Percentiles rank a stretch among this genome's conserved stretches.
Evolutionary conservation across 2,888 invertebrate genomes (phyloP).

Genomic region (Acanthosepion pharaonis): DNA sequence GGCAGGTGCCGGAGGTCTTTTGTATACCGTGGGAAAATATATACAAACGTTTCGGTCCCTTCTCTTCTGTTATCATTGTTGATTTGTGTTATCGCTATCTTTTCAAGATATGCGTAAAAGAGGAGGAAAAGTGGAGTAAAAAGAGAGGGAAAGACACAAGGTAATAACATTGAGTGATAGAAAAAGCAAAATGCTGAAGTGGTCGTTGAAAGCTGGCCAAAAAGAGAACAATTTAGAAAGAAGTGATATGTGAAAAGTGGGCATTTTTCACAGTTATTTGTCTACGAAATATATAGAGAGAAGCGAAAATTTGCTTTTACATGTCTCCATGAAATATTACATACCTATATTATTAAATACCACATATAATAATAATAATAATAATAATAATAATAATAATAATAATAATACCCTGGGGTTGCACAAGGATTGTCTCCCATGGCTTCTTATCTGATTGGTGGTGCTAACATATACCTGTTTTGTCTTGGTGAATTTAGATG

Average conservation of each 20-base stretch:
- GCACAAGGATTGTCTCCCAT: too few relatives aligned
- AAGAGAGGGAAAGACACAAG: background rate
- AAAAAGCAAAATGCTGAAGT: too few relatives aligned
- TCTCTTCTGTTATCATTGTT: background rate
- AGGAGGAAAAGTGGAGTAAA: background rate
- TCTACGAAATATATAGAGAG: background rate
- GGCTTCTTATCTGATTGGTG: too few relatives aligned
- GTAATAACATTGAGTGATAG: too few relatives aligned
- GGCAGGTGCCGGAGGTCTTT: background rate
- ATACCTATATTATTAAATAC: too few relatives aligned
- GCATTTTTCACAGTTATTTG: background rate
- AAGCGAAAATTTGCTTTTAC: too few relatives aligned
- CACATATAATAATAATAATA: too few relatives aligned
- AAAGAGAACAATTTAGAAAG: background rate
- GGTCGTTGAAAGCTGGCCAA: background rate
- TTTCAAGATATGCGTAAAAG: background rate
- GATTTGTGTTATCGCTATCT: background rate
- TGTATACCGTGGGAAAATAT: constrained; percentile 20
- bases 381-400: too few relatives aligned
- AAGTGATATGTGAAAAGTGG: background rate
- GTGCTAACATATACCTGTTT: too few relatives aligned
- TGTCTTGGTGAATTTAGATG: too few relatives aligned
- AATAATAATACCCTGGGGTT: too few relatives aligned
- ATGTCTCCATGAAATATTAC: too few relatives aligned
- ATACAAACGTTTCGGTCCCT: background rate